A percentile compares a stretch with the other conserved stretches of the same genome.
Evolutionary conservation across 2,113 vertebrate genomes (phyloP).

Genomic region (Mastomys coucha): DNA sequence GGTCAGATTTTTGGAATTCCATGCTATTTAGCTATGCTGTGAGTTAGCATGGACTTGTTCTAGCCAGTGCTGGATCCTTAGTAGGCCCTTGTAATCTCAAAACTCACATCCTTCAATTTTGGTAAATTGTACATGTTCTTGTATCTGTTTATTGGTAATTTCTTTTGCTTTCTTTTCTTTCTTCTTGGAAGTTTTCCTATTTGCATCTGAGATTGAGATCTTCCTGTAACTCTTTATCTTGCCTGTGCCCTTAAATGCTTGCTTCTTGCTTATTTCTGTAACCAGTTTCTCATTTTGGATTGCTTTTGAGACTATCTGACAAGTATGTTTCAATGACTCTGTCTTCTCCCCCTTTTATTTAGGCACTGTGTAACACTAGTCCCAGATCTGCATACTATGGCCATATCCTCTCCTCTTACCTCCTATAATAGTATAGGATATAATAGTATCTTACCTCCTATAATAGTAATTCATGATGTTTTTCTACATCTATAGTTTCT

Average conservation of each 20-base stretch:
- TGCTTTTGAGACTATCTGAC: constrained; percentile 41
- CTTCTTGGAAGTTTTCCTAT: constrained; percentile 8
- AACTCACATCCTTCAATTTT: constrained; percentile 1
- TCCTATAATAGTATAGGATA: too few species aligned
- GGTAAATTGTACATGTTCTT: background rate
- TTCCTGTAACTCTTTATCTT: constrained; percentile 31
- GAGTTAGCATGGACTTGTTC: background rate
- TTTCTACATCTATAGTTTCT: constrained; percentile 11
- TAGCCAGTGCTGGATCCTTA: background rate
- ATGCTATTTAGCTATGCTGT: background rate
- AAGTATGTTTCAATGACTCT: background rate
- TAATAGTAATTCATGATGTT: constrained; percentile 1
- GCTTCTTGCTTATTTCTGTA: background rate
- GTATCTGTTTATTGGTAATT: background rate
- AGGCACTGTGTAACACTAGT: background rate
- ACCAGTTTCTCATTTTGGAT: background rate
- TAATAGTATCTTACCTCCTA: too few species aligned
- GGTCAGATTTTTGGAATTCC: background rate
- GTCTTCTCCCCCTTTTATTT: background rate
- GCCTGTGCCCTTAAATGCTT: background rate
- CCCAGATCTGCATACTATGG: background rate
- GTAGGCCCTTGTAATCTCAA: background rate
- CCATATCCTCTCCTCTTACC: constrained; percentile 3
- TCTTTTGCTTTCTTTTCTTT: constrained; percentile 13
- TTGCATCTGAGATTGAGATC: background rate